Conservation (phyloP, 2,888 invertebrate genomes). For the Pardosa pseudoannulata region DNA sequence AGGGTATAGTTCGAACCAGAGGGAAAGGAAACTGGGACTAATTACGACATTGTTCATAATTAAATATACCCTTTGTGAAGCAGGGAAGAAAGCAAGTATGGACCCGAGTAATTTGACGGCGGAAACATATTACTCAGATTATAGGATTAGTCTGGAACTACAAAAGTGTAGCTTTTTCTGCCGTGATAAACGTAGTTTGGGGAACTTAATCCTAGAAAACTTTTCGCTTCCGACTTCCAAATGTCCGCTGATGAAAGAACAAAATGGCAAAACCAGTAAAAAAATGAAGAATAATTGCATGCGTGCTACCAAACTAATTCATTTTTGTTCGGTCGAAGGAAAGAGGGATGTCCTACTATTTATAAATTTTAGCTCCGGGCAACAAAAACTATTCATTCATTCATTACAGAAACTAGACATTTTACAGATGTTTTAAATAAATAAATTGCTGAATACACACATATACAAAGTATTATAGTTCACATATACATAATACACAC, state of each 20-base stretch:
- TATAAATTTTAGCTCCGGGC: no score
- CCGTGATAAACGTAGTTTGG: slow-evolving; percentile 49
- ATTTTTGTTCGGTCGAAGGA: slow-evolving; percentile 26
- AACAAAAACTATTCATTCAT: no score
- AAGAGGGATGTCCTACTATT: background rate
- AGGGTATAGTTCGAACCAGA: background rate
- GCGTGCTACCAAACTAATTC: background rate
- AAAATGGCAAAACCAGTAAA: background rate
- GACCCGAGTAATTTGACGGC: slow-evolving; percentile 39
- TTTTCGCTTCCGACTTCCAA: slow-evolving; percentile 46
- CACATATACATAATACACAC: no score
- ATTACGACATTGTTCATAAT: slow-evolving; percentile 65
- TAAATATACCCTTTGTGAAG: slow-evolving; percentile 33
- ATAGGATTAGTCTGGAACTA: slow-evolving; percentile 50
- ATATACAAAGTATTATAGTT: no score
- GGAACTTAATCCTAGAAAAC: slow-evolving; percentile 46
- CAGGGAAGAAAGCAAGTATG: background rate
- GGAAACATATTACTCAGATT: slow-evolving; percentile 62
- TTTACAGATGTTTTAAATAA: no score
- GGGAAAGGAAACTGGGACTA: slow-evolving; percentile 29
- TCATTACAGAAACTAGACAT: no score
- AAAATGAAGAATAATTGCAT: slow-evolving; percentile 39
- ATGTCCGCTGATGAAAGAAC: background rate
- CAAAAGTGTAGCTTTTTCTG: slow-evolving; percentile 42
- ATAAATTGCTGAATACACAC: no score